phyloP scores from a whole-genome alignment of 2,797 vertebrate species.

The Brachyrhaphis roseni region DNA sequence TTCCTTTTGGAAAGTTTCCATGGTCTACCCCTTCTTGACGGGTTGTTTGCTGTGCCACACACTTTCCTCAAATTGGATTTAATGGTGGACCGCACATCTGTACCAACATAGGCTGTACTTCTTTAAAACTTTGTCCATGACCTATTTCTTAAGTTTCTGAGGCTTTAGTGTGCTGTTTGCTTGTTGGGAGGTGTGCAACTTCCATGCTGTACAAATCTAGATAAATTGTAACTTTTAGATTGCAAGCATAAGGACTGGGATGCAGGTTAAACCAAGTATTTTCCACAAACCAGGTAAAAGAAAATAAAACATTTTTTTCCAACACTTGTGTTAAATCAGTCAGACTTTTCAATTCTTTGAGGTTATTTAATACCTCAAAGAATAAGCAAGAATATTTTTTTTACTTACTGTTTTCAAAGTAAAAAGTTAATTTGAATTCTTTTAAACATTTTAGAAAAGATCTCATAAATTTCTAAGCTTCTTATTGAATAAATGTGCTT shows the following conservation, averaged over 20 bases:
- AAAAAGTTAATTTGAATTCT: neutral
- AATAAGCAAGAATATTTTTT: neutral
- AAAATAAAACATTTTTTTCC: neutral
- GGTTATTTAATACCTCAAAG: neutral
- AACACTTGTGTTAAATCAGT: neutral
- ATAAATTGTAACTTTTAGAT: neutral
- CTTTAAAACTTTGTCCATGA: neutral
- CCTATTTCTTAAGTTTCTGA: neutral
- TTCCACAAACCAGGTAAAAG: neutral
- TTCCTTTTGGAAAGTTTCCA: neutral
- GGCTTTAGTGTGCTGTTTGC: neutral
- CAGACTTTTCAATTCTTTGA: neutral
- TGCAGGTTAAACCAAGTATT: neutral
- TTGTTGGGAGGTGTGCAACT: neutral
- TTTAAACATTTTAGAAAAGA: neutral
- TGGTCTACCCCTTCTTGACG: neutral
- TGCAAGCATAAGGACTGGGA: neutral
- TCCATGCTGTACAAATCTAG: neutral
- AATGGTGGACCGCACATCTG: neutral
- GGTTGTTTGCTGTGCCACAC: neutral
- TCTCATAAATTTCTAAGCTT: neutral
- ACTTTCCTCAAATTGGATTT: neutral
- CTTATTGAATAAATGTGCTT: neutral
- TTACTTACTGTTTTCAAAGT: neutral
- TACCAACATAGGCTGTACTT: neutral